phyloP scores from a whole-genome alignment of 92 coral and sea anemone genomes.

The Montipora capitata region DNA sequence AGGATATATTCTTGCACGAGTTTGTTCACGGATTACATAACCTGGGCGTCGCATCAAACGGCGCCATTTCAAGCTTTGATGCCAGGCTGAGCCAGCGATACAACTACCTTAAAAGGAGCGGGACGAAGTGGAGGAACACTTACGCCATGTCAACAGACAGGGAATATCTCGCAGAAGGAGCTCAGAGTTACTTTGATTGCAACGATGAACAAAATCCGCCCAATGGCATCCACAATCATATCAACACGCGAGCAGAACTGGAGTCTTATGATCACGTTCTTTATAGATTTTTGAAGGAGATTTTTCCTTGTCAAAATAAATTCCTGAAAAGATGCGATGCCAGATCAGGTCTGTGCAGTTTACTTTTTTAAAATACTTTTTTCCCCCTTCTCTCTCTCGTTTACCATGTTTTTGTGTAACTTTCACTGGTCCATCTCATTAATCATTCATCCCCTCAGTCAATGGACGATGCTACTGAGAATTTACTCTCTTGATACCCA shows the following conservation, averaged over 20 bases:
- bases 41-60: slow-evolving; percentile 84
- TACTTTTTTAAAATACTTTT: not conserved
- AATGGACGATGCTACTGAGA: too few species aligned
- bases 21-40: slow-evolving; percentile 96
- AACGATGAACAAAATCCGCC: slow-evolving; percentile 85
- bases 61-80: slow-evolving; percentile 93
- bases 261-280: slow-evolving; percentile 78
- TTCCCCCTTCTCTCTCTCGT: too few species aligned
- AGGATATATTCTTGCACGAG: slow-evolving; percentile 98
- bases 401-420: too few species aligned
- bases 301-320: slow-evolving; percentile 91
- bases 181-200: slow-evolving; percentile 92
- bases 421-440: too few species aligned
- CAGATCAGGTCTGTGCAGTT: slow-evolving; percentile 65
- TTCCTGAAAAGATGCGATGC: slow-evolving; percentile 92
- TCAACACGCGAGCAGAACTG: slow-evolving; percentile 88
- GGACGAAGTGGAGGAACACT: slow-evolving; percentile 84
- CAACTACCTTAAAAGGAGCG: slow-evolving; percentile 78
- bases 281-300: slow-evolving; percentile 86
- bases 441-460: too few species aligned
- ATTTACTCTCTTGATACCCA: too few species aligned
- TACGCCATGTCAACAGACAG: slow-evolving; percentile 96
- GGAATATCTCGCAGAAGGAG: slow-evolving; percentile 97
- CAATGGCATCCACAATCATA: slow-evolving; percentile 92
- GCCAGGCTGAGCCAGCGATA: slow-evolving; percentile 82